A percentile compares a stretch with the other conserved stretches of the same genome.
phyloP scores from a whole-genome alignment of 2,888 invertebrate genomes.

The Yponomeuta evonymella region DNA sequence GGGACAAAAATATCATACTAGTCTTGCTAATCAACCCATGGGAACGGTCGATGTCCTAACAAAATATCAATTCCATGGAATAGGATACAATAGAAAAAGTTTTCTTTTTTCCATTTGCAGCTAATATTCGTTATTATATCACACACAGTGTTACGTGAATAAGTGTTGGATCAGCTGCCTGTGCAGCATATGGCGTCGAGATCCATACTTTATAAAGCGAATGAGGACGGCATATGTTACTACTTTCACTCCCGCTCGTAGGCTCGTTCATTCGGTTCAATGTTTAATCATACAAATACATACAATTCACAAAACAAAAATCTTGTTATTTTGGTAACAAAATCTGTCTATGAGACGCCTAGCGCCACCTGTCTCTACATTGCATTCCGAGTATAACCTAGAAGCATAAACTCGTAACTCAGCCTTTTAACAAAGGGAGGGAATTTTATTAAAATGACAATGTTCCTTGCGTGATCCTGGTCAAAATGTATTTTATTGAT shows the following conservation, averaged over 20 bases:
- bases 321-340: not conserved
- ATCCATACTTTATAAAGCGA: constrained; percentile 65
- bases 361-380: not conserved
- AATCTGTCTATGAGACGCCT: no score
- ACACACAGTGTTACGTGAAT: constrained; percentile 18
- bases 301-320: not conserved
- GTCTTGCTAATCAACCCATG: not conserved
- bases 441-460: constrained; percentile 19
- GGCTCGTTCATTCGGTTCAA: not conserved
- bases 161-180: constrained; percentile 60
- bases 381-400: not conserved
- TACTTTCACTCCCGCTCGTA: constrained; percentile 62
- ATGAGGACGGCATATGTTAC: constrained; percentile 70
- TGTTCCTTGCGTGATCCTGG: constrained; percentile 25
- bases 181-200: constrained; percentile 66
- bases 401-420: not conserved
- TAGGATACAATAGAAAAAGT: no score
- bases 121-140: constrained; percentile 15
- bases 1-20: not conserved
- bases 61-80: not conserved
- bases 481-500: constrained; percentile 25
- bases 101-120: no score
- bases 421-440: constrained; percentile 20
- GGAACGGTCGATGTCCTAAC: not conserved
- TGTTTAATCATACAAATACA: not conserved